Evolutionary conservation across 2,888 invertebrate genomes (phyloP), one percentile per base, ranked within the genome.

Genomic region (Apocheima hispidaria): DNA sequence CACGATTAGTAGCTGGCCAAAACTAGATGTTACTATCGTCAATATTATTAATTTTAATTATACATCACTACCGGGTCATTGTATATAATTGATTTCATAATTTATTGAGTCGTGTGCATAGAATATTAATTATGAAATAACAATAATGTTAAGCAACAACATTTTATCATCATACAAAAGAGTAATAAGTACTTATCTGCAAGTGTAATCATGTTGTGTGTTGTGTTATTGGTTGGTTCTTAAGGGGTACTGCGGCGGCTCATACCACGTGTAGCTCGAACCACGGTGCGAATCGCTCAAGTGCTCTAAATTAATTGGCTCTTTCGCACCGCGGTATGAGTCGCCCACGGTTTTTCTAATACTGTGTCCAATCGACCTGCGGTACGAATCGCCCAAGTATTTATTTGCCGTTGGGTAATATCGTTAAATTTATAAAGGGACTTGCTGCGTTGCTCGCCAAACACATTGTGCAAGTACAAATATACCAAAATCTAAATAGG

Each of bases 41-140:
- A 9, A 46, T 41, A 43, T 36, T 57, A 18, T 36, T 57, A 18
- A 57, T 57, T 43, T 35, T n/a, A 41, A 41, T 23, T 41, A 21
- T 38, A 33, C 12, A 12, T 33, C 23, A 41, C 41, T 41, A 41
- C 18, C 41, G 41, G 23, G 41, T 41, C 41, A 41, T 23, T n/a
- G 23, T 10, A 41, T 23, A 23, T 23, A 23, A 23, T 41, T 41
- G 23, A 14, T 41, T 41, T 23, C 12, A 7, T 41, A 21, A 23
- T 41, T 41, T 41, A 41, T 21, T 12, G 7, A 38, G 10, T 23
- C n/a, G 23, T 20, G 41, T n/a, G 21, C 20, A 20, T 14, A 10
- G 10, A 18, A 18, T 16, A 38, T 38, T 18, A 38, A 38, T 20
- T 3, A 18, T 3, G 7, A 18, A 12, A 20, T 38, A 10, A 10